phyloP scores from a whole-genome alignment of 2,888 invertebrate species.

The Agonopterix alstromeriana region DNA sequence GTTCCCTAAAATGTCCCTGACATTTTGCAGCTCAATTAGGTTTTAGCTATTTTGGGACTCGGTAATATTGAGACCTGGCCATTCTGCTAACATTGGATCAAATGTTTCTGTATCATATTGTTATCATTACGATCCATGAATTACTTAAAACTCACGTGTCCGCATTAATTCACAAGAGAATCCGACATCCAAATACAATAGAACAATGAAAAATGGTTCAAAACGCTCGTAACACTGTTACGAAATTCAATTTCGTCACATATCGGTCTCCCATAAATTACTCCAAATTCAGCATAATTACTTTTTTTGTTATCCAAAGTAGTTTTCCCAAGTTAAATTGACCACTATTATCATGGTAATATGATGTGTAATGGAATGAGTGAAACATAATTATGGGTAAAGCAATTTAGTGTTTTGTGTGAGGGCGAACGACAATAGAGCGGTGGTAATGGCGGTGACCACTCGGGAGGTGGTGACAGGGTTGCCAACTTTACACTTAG shows the following conservation, averaged over 20 bases:
- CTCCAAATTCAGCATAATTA: constrained; percentile 27
- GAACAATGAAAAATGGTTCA: neutral
- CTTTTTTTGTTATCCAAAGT: constrained; percentile 12
- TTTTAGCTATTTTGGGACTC: too few relatives aligned
- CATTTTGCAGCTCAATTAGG: too few relatives aligned
- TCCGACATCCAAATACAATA: neutral
- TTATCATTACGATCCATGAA: too few relatives aligned
- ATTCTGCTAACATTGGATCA: too few relatives aligned
- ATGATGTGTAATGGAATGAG: constrained; percentile 17
- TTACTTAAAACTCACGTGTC: too few relatives aligned
- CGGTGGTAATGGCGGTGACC: constrained; percentile 17
- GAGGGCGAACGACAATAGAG: constrained; percentile 19
- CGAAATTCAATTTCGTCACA: constrained; percentile 25
- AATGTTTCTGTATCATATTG: too few relatives aligned
- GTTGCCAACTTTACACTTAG: too few relatives aligned
- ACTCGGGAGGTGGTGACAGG: constrained; percentile 13
- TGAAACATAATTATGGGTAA: constrained; percentile 11
- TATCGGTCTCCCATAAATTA: constrained; percentile 21
- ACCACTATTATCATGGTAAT: constrained; percentile 16
- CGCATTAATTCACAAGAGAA: too few relatives aligned
- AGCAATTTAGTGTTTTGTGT: constrained; percentile 23
- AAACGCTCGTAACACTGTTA: constrained; percentile 10
- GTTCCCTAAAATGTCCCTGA: too few relatives aligned
- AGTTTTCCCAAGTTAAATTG: constrained; percentile 13
- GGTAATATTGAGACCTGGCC: too few relatives aligned